Evolutionary conservation across 1,140 invertebrate species (phyloP).

Genomic region (Rhagoletis pomonella): DNA sequence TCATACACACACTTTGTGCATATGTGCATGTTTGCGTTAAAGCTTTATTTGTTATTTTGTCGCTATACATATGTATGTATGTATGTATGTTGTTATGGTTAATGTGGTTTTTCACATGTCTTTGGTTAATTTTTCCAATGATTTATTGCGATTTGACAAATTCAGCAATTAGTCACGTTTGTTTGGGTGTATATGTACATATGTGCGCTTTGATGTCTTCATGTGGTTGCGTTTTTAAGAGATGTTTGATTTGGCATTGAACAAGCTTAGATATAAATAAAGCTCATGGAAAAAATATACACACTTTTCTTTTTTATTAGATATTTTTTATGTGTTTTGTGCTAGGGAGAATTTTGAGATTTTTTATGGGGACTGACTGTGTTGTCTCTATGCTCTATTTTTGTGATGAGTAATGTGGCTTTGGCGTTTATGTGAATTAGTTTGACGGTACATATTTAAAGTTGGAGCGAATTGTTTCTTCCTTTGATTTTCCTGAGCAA

Average conservation of each 20-base stretch:
- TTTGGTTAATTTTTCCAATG: conserved; percentile 19
- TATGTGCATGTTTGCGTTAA: background rate
- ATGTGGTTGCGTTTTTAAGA: background rate
- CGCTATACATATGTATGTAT: too few relatives aligned
- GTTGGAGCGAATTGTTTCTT: too few relatives aligned
- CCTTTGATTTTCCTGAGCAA: too few relatives aligned
- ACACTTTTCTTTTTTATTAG: background rate
- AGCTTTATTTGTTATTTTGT: background rate
- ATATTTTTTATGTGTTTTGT: background rate
- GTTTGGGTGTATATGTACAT: background rate
- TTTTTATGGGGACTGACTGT: too few relatives aligned
- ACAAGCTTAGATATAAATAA: background rate
- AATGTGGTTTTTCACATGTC: conserved; percentile 47
- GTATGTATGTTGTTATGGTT: conserved; percentile 18
- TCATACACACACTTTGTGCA: too few relatives aligned
- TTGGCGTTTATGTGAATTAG: too few relatives aligned
- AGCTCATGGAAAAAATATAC: background rate
- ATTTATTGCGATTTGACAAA: conserved; percentile 50
- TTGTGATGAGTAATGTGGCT: too few relatives aligned
- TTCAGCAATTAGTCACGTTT: conserved; percentile 34
- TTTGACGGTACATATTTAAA: too few relatives aligned
- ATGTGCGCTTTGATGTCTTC: background rate
- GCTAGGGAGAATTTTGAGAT: too few relatives aligned
- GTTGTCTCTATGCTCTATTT: too few relatives aligned
- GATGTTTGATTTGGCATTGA: background rate